Base-by-base conservation (phyloP, 1,140 invertebrate genomes). In the Macrobrachium nipponense region DNA sequence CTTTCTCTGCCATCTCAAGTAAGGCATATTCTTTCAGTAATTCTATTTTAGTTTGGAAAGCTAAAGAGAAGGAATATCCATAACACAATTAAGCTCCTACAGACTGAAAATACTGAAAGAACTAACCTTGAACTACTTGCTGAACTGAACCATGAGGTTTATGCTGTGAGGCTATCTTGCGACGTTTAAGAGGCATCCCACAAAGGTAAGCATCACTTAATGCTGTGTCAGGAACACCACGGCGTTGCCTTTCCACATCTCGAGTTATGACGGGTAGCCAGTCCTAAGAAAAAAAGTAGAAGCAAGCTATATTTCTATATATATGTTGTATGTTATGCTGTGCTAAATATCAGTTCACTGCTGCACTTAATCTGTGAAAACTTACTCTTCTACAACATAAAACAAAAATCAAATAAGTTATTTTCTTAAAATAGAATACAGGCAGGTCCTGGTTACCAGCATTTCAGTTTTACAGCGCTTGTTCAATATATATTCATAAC, bases 211-310 rank as follows among this genome's bases (percentile, higher is more conserved):
- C 95, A 91, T 97, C 96, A 88, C 94, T 91, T 44, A 88, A 75
- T 60, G 73, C 75, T 23, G 84, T 86, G 60, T 87, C 88, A 17
- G 84, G 80, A 18, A 82, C 79, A 23, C 87, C 84, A 27, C 85
- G 83, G 12, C 78, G 76, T 89, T 95, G 95, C 66, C 93, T 92
- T 87, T 94, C 93, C 43, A 94, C 91, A 90, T 97, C 96, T 23
- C 94, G 92, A 11, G 94, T 93, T 77, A 97, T 96, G 76, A 96
- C 94, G 5, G 96, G 95, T 27, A 97, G 93, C 96, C 96, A 97
- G 70, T 96, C 95, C 95, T 95, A 84, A 7, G 88, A 86, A 89
- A 89, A 66, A 78, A 86, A 77, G 14, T 23, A 23, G 5, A 59
- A 15, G 12, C 14, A 77, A 59, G 27, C 14, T 51, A 77, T 59